These are phyloP conservation scores for Amphipoea oculea DNA, from an alignment of 2,888 invertebrate genomes.

Conservation along the genomic window DNA sequence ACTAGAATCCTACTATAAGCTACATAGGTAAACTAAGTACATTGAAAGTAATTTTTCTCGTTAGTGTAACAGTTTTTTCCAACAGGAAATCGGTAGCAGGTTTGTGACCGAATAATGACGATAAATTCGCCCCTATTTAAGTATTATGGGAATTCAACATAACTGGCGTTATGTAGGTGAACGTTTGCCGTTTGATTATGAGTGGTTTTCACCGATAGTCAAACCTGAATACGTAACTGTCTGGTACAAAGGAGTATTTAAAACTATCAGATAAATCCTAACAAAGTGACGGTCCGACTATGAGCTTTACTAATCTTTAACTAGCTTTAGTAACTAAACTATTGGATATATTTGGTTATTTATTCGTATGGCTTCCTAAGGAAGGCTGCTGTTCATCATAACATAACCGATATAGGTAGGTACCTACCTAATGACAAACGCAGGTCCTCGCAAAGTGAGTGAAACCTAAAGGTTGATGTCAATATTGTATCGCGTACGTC, in stretches of 20 bases:
- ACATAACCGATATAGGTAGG: not conserved
- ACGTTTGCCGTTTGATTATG: not conserved
- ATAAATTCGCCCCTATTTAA: not conserved
- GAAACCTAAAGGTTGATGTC: constrained; percentile 56
- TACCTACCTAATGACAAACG: not conserved
- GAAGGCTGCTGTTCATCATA: too few relatives aligned
- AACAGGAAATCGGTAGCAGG: not conserved
- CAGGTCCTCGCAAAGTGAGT: constrained; percentile 3
- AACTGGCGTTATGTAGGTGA: not conserved
- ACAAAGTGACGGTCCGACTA: too few relatives aligned
- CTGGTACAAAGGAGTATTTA: too few relatives aligned
- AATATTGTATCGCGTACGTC: constrained; percentile 59
- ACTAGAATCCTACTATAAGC: not conserved
- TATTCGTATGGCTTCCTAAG: not conserved
- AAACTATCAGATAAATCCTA: too few relatives aligned
- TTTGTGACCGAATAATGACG: too few relatives aligned
- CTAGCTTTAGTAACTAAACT: too few relatives aligned
- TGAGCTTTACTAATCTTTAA: too few relatives aligned
- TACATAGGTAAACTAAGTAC: not conserved
- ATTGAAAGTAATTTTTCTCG: not conserved
- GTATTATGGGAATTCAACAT: not conserved
- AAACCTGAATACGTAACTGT: not conserved
- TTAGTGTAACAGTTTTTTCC: not conserved
- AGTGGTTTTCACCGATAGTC: not conserved
- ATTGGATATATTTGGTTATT: not conserved